phyloP scores from a whole-genome alignment of 37 sponge, comb jelly and placozoan species.

The Theonella swinhoei region DNA sequence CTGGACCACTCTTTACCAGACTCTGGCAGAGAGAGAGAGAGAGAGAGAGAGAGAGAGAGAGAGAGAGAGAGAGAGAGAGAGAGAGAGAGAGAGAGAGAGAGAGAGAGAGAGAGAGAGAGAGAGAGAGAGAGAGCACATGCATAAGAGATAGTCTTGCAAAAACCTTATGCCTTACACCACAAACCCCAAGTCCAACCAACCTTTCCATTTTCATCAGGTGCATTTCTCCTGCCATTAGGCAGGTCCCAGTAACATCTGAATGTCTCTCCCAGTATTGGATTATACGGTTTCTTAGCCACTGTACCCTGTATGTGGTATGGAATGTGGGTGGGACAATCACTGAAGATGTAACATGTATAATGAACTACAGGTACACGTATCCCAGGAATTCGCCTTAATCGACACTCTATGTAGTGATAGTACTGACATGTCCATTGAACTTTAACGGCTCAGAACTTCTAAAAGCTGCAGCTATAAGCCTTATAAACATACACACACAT shows the following conservation, averaged over 20 bases:
- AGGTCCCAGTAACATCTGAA: constrained; percentile 97
- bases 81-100: neutral
- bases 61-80: constrained; percentile 15
- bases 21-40: constrained; percentile 3
- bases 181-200: no score
- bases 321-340: neutral
- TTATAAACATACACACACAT: neutral
- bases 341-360: neutral
- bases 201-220: constrained; percentile 36
- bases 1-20: constrained; percentile 73
- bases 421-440: neutral
- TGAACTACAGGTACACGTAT: neutral
- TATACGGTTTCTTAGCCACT: constrained; percentile 98
- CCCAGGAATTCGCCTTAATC: no score
- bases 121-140: neutral
- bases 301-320: constrained; percentile 56
- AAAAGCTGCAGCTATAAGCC: neutral
- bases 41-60: constrained; percentile 38
- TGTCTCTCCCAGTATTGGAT: constrained; percentile 96
- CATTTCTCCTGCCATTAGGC: constrained; percentile 48
- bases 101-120: neutral
- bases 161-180: no score
- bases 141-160: neutral
- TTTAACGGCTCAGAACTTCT: neutral
- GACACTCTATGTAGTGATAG: no score